Evolutionary conservation across 92 coral and sea anemone species (phyloP).

Genomic region (Bergia sp.): DNA sequence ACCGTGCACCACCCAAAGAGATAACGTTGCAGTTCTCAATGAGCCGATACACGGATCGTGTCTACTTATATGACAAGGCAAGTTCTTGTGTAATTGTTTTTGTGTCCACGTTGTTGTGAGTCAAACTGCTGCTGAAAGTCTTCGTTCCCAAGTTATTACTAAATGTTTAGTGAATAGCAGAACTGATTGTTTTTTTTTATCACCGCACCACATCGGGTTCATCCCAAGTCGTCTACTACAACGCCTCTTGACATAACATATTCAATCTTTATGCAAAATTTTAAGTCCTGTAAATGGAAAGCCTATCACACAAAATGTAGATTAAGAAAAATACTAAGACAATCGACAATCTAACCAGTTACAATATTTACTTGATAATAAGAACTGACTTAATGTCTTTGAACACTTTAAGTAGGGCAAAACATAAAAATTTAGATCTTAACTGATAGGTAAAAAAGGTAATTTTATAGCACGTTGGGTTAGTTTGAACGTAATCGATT

Average conservation of each 20-base stretch:
- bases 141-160: neutral
- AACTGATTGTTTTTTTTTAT: neutral
- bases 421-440: no score
- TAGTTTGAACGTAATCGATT: no score
- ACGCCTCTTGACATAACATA: neutral
- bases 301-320: no score
- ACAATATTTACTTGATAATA: no score
- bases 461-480: no score
- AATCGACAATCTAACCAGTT: no score
- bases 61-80: constrained; percentile 85
- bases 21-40: constrained; percentile 76
- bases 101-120: neutral
- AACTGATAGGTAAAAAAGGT: no score
- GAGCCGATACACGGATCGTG: constrained; percentile 92
- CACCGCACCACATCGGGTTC: neutral
- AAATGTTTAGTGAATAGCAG: neutral
- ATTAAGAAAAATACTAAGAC: no score
- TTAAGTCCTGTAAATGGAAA: no score
- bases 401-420: no score
- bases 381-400: no score
- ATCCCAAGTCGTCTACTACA: neutral
- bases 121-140: neutral
- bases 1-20: constrained; percentile 48
- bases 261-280: no score
- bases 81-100: neutral